These are phyloP conservation scores for Lampropteryx suffumata DNA, from an alignment of 2,888 invertebrate species.

Conservation along the genomic window DNA sequence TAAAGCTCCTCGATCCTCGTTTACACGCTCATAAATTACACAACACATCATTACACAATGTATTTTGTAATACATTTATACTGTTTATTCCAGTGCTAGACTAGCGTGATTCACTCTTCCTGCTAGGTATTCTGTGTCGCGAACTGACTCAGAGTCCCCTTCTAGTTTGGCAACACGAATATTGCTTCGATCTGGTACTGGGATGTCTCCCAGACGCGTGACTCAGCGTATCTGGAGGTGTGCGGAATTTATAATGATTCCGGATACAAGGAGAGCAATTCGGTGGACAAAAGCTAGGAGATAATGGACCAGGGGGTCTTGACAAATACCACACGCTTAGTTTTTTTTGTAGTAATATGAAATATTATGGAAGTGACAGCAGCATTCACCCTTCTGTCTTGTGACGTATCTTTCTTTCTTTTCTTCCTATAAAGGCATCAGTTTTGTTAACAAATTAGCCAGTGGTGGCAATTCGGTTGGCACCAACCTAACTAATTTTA, in stretches of 20 bases:
- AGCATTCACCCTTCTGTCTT: too few species aligned
- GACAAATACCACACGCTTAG: too few species aligned
- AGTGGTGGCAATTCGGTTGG: too few species aligned
- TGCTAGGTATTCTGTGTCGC: conserved; percentile 14
- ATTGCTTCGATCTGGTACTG: conserved; percentile 45
- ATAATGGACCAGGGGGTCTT: too few species aligned
- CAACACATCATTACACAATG: conserved; percentile 29
- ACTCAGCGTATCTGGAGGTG: conserved; percentile 38
- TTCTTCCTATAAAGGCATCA: too few species aligned
- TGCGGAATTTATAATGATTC: conserved; percentile 3
- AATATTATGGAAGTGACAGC: too few species aligned
- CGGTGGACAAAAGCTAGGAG: too few species aligned
- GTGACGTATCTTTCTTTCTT: too few species aligned
- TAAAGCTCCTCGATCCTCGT: conserved; percentile 14
- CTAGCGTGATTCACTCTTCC: conserved; percentile 29
- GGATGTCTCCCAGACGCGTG: conserved; percentile 49
- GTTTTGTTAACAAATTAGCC: too few species aligned
- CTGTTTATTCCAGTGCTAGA: conserved; percentile 31
- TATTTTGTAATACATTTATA: conserved; percentile 20
- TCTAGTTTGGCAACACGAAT: conserved; percentile 46
- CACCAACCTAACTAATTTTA: too few species aligned
- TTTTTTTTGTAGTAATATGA: too few species aligned
- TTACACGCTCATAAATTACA: conserved; percentile 20
- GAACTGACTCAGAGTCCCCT: conserved; percentile 35
- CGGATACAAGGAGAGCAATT: not conserved